phyloP scores from a whole-genome alignment of 1,140 invertebrate species.

The Drosophila paulistorum region DNA sequence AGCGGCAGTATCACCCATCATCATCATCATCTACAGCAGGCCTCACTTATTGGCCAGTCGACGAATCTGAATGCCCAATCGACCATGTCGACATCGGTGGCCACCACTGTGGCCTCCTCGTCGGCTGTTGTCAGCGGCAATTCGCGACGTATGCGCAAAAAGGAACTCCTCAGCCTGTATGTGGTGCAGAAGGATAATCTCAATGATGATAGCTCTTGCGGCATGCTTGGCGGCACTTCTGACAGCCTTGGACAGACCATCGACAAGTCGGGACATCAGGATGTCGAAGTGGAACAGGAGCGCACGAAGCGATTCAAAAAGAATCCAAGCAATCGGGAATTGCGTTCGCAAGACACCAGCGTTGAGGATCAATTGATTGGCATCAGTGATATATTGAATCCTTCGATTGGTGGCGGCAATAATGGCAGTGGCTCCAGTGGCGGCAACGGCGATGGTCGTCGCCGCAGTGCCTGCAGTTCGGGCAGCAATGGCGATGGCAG shows the following conservation, averaged over 20 bases:
- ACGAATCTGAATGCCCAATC: constrained; percentile 48
- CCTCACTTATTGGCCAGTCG: background rate
- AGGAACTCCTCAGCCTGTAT: constrained; percentile 92
- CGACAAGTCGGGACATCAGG: constrained; percentile 62
- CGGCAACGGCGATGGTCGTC: constrained; percentile 75
- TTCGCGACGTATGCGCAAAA: constrained; percentile 93
- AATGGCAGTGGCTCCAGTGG: constrained; percentile 6
- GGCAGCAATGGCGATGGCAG: constrained; percentile 80
- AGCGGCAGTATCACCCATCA: constrained; percentile 31
- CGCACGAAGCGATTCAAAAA: constrained; percentile 84
- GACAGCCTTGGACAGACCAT: constrained; percentile 49
- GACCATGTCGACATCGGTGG: constrained; percentile 56
- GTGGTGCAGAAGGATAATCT: constrained; percentile 93
- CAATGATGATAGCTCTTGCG: constrained; percentile 87
- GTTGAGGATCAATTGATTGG: constrained; percentile 51
- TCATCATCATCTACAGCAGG: constrained; percentile 17
- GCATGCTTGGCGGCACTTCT: constrained; percentile 80
- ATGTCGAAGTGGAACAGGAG: constrained; percentile 84
- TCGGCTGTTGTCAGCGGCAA: constrained; percentile 73
- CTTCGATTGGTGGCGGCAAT: constrained; percentile 15
- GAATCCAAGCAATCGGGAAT: constrained; percentile 83
- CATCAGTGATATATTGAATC: constrained; percentile 34
- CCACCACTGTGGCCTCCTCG: constrained; percentile 47
- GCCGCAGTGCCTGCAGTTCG: constrained; percentile 83
- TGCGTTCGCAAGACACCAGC: constrained; percentile 82